phyloP scores from a whole-genome alignment of 2,113 vertebrate species.

The Clarias macrocephalus region DNA sequence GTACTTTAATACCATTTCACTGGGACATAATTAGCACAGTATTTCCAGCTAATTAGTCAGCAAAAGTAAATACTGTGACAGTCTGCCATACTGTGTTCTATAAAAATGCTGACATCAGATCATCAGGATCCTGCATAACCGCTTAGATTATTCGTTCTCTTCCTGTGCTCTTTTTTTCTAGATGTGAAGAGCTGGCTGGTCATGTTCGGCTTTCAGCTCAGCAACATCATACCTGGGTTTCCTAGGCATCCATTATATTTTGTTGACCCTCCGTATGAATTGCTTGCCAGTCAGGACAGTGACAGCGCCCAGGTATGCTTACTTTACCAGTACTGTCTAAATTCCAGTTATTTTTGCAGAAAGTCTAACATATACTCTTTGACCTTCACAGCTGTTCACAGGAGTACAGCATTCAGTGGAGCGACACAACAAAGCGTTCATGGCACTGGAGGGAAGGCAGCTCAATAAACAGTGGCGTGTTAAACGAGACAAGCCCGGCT shows the following conservation, averaged over 20 bases:
- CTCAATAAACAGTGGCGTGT: constrained; percentile 78
- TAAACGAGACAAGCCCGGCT: constrained; percentile 81
- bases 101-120: background rate
- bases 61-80: background rate
- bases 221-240: constrained; percentile 89
- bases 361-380: background rate
- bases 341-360: background rate
- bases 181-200: constrained; percentile 93
- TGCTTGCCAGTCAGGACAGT: constrained; percentile 81
- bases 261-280: constrained; percentile 81
- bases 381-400: constrained; percentile 76
- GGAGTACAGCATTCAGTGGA: constrained; percentile 85
- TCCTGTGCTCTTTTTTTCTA: constrained; percentile 57
- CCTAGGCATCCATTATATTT: constrained; percentile 86
- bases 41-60: background rate
- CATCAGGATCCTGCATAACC: background rate
- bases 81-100: background rate
- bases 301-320: constrained; percentile 82
- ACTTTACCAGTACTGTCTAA: background rate
- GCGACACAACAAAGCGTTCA: constrained; percentile 85
- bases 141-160: background rate
- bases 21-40: background rate
- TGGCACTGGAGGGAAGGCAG: constrained; percentile 85
- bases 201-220: constrained; percentile 91
- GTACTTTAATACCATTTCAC: background rate